Evolutionary conservation across 2,888 invertebrate species (phyloP).

Genomic region (Automeris io): DNA sequence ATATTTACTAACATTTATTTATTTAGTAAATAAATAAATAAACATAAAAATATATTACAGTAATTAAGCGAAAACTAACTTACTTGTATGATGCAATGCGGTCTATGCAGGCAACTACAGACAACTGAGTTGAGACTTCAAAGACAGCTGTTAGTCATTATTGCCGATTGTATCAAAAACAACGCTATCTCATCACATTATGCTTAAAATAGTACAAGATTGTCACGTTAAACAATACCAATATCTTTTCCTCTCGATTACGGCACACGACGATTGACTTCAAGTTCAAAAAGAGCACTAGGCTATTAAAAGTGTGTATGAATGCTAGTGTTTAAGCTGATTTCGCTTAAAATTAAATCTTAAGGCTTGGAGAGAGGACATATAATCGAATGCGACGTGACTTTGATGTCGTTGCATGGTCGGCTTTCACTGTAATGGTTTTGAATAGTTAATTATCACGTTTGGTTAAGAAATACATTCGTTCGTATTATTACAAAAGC

Average conservation of each 20-base stretch:
- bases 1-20: too few species aligned
- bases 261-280: neutral
- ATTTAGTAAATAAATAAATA: too few species aligned
- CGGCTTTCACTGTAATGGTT: neutral
- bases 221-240: neutral
- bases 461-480: too few species aligned
- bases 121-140: too few species aligned
- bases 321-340: neutral
- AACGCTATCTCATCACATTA: neutral
- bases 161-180: neutral
- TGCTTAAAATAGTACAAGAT: neutral
- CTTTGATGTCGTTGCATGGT: neutral
- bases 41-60: neutral
- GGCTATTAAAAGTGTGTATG: neutral
- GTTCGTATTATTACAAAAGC: too few species aligned
- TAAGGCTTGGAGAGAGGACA: neutral
- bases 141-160: too few species aligned
- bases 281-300: neutral
- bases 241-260: too few species aligned
- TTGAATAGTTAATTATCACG: neutral
- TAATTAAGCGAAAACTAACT: neutral
- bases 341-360: neutral
- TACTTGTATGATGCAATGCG: conserved; percentile 1
- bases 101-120: neutral
- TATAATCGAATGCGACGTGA: neutral